These are phyloP conservation scores for Agrochola circellaris DNA, from an alignment of 2,888 invertebrate species.

Conservation along the genomic window DNA sequence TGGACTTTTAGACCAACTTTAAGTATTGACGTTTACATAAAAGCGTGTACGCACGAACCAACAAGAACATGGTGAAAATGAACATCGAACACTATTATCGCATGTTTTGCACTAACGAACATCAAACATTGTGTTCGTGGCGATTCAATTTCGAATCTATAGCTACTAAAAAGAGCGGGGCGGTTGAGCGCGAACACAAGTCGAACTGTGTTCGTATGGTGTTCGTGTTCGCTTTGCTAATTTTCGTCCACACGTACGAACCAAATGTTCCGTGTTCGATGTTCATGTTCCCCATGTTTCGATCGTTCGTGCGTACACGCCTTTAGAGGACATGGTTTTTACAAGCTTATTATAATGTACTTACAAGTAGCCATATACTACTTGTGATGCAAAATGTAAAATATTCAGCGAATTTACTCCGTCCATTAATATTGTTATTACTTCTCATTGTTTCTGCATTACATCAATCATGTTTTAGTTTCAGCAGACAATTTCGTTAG, in stretches of 20 bases:
- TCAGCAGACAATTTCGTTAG: slow-evolving; percentile 21
- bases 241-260: background rate
- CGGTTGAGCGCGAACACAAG: background rate
- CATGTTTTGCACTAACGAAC: too few species aligned
- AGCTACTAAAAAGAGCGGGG: too few species aligned
- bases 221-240: background rate
- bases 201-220: background rate
- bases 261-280: too few species aligned
- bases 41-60: too few species aligned
- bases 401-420: slow-evolving; percentile 84
- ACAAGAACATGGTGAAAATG: too few species aligned
- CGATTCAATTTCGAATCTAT: too few species aligned
- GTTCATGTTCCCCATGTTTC: background rate
- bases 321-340: slow-evolving; percentile 16
- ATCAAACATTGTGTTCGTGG: too few species aligned
- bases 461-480: slow-evolving; percentile 38
- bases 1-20: slow-evolving; percentile 8
- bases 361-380: slow-evolving; percentile 63
- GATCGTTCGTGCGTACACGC: background rate
- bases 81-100: too few species aligned
- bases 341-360: slow-evolving; percentile 12
- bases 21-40: slow-evolving; percentile 4
- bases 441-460: slow-evolving; percentile 61
- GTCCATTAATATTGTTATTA: slow-evolving; percentile 77
- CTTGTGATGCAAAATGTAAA: slow-evolving; percentile 72